A percentile compares a stretch with the other conserved stretches of the same genome.
Evolutionary conservation across 2,888 invertebrate genomes (phyloP).

Genomic region (Eupithecia subfuscata): DNA sequence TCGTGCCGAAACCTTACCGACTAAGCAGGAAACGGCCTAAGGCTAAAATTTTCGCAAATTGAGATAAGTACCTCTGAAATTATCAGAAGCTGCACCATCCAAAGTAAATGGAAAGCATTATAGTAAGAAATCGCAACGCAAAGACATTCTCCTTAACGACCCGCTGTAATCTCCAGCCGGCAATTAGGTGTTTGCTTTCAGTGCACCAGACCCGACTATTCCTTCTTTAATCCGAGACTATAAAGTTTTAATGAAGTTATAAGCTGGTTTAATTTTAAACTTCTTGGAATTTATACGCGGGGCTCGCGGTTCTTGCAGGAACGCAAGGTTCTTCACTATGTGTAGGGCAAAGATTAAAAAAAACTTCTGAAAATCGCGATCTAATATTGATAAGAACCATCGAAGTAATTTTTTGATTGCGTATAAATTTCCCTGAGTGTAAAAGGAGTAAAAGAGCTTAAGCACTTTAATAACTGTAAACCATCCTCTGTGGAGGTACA

Average conservation of each 20-base stretch:
- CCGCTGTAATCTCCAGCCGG: slow-evolving; percentile 75
- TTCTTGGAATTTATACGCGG: slow-evolving; percentile 1
- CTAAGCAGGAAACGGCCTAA: not conserved
- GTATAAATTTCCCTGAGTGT: no score
- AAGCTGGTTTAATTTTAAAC: slow-evolving; percentile 19
- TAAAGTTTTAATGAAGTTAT: slow-evolving; percentile 37
- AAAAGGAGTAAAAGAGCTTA: no score
- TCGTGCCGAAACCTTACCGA: no score
- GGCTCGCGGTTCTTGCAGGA: not conserved
- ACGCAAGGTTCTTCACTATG: not conserved
- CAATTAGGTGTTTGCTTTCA: slow-evolving; percentile 79
- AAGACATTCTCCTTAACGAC: slow-evolving; percentile 47
- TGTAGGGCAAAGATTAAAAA: not conserved
- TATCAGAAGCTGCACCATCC: not conserved
- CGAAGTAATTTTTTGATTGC: no score
- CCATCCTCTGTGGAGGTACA: no score
- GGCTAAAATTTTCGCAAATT: not conserved
- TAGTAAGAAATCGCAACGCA: slow-evolving; percentile 28
- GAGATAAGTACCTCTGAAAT: not conserved
- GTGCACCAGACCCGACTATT: slow-evolving; percentile 64
- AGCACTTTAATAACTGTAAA: no score
- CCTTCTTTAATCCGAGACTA: slow-evolving; percentile 44
- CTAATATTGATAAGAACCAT: not conserved
- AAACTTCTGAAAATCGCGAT: not conserved
- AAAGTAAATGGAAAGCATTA: slow-evolving; percentile 10